Percentiles rank a stretch among this genome's conserved stretches.
These are phyloP conservation scores for Eriocheir sinensis DNA, from an alignment of 1,140 invertebrate species.

Conservation along the genomic window DNA sequence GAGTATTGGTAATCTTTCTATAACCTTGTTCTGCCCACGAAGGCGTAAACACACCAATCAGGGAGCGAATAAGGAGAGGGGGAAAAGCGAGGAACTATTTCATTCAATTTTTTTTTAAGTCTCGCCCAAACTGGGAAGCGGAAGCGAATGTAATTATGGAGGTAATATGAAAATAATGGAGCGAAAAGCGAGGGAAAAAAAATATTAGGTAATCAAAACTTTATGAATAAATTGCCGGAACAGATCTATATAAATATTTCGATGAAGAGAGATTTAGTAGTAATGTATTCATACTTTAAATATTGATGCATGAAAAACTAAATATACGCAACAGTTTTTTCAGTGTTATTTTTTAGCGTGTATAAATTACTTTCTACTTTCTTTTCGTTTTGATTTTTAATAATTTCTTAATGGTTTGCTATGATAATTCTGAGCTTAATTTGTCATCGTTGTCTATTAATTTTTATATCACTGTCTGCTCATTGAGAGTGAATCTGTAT, in stretches of 20 bases:
- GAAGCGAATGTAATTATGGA: not conserved
- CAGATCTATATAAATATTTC: not conserved
- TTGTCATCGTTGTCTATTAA: no score
- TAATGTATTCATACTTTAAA: not conserved
- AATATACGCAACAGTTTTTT: not conserved
- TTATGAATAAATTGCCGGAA: not conserved
- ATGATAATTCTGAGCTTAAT: no score
- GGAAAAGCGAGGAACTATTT: no score
- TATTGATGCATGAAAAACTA: not conserved
- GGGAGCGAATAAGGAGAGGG: not conserved
- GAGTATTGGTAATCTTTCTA: not conserved
- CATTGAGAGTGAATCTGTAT: no score
- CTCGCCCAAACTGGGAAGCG: not conserved
- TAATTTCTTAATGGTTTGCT: not conserved
- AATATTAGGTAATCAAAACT: slow-evolving; percentile 2
- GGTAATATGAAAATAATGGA: not conserved
- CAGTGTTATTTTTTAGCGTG: no score
- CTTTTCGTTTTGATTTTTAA: not conserved
- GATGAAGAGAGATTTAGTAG: no score
- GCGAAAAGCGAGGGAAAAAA: not conserved
- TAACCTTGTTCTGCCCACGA: not conserved
- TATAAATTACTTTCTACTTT: no score
- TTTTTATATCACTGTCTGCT: no score
- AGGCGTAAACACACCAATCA: not conserved
- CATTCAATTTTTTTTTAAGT: no score